Evolutionary conservation across 2,888 invertebrate genomes (phyloP).

Genomic region (Cephus sareptanus): DNA sequence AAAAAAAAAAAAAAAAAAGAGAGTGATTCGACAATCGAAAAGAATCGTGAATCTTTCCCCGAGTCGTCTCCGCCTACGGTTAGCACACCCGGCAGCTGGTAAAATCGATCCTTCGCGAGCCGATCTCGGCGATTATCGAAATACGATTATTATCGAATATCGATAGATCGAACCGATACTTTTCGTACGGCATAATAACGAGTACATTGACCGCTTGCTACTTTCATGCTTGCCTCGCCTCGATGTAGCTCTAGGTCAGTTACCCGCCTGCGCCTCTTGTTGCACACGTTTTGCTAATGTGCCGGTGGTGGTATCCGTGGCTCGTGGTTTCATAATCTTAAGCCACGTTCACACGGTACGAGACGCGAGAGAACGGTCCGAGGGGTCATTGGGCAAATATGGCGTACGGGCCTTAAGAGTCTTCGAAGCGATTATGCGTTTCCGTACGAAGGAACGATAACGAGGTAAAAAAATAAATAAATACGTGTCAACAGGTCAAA

Average conservation of each 20-base stretch:
- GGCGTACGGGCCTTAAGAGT: too few relatives aligned
- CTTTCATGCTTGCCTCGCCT: slow-evolving; percentile 24
- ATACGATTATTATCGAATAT: neutral
- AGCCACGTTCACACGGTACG: slow-evolving; percentile 12
- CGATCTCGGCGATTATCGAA: neutral
- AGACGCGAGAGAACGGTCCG: too few relatives aligned
- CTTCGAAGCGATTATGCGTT: too few relatives aligned
- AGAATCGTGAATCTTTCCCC: too few relatives aligned
- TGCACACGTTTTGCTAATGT: slow-evolving; percentile 20
- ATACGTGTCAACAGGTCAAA: too few relatives aligned
- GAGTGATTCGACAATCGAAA: too few relatives aligned
- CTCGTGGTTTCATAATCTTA: slow-evolving; percentile 26
- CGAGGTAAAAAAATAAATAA: too few relatives aligned
- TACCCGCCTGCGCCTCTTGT: slow-evolving; percentile 35
- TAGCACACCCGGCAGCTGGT: too few relatives aligned
- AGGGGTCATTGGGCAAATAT: too few relatives aligned
- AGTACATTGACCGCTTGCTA: slow-evolving; percentile 40
- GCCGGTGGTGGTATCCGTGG: slow-evolving; percentile 4
- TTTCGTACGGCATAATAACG: slow-evolving; percentile 19
- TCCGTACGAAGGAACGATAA: too few relatives aligned
- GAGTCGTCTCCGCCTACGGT: too few relatives aligned
- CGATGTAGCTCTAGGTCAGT: slow-evolving; percentile 45
- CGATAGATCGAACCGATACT: neutral
- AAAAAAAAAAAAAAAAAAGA: too few relatives aligned
- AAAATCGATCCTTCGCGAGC: neutral